Evolutionary conservation across 2,797 vertebrate species (phyloP).

Genomic region (Philypnodon macrostomus): DNA sequence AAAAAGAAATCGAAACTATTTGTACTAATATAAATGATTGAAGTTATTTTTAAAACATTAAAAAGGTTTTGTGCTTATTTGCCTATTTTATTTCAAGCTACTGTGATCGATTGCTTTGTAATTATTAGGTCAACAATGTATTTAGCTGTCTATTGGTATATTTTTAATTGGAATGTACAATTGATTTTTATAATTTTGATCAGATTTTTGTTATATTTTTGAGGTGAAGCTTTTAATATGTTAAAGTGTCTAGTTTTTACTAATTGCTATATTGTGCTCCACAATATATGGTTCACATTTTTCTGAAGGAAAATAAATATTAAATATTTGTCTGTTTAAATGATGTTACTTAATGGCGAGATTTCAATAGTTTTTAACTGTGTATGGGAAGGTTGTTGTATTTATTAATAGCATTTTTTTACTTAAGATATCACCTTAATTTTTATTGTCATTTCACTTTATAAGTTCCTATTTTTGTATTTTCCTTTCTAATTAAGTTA

Average conservation of each 20-base stretch:
- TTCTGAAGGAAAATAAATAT: constrained; percentile 99
- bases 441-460: constrained; percentile 99
- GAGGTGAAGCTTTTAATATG: constrained; percentile 99
- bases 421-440: constrained; percentile 99
- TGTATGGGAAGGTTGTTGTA: constrained; percentile 99
- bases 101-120: constrained; percentile 99
- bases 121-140: constrained; percentile 99
- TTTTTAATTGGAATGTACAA: constrained; percentile 99
- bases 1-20: constrained; percentile 99
- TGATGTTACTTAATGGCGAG: constrained; percentile 99
- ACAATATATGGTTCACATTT: constrained; percentile 99
- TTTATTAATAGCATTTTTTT: constrained; percentile 99
- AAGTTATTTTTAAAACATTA: constrained; percentile 99
- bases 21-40: constrained; percentile 99
- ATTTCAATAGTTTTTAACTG: constrained; percentile 99
- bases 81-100: constrained; percentile 99
- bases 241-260: constrained; percentile 99
- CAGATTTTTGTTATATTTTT: constrained; percentile 99
- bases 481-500: constrained; percentile 99
- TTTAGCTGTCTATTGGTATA: constrained; percentile 99
- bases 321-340: constrained; percentile 99
- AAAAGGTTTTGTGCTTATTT: constrained; percentile 99
- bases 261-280: constrained; percentile 99
- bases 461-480: constrained; percentile 99
- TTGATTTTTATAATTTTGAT: constrained; percentile 99